Base-by-base conservation (phyloP, 92 coral and sea anemone genomes). In the Meandrina meandrites region DNA sequence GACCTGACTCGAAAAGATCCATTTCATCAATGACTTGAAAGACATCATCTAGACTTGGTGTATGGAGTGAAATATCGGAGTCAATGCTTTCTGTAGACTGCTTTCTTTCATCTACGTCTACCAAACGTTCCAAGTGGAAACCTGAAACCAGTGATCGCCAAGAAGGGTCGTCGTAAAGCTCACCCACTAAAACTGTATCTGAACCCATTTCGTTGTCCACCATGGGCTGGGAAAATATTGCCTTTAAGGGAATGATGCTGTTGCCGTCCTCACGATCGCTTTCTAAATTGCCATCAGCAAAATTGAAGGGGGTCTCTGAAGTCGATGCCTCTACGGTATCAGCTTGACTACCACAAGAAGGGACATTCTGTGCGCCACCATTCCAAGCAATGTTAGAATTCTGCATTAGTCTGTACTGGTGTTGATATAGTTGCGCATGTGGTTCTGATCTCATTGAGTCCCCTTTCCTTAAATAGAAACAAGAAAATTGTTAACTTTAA, bases 21-120 rank as follows among this genome's bases (percentile, higher is more conserved):
- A 74, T 84, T n/a, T 84, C 87, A 16, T 75, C 72, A n/a, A 68
- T 64, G 21, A 82, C 77, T 15, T 81, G 76, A 67, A 81, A 81
- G 58, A 81, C 76, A 66, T 81, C 85, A 40, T 66, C 60, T 7
- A 81, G 76, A 15, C 75, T 40, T 31, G 42, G 31, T 67, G 13
- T 13, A 48, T 48, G 15, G 76, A n/a, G 40, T 57, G 69, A 79
- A 1, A 67, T 36, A 34, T 67, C 42, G 16, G 85, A 81, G 24
- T 81, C 85, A 48, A 70, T 19, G 47, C 78, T 82, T 8, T 50
- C 78, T 67, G 66, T 11, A 34, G 64, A 81, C 76, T 18, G 40
- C 27, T 69, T 81, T 31, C 76, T 30, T 8, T 64, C 76, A 40
- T 22, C n/a, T 31, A 4, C 85, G 31, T 68, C 85, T 81, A 31